Conservation (phyloP, 2,888 invertebrate species). For the Brachynemurus nebulosus region DNA sequence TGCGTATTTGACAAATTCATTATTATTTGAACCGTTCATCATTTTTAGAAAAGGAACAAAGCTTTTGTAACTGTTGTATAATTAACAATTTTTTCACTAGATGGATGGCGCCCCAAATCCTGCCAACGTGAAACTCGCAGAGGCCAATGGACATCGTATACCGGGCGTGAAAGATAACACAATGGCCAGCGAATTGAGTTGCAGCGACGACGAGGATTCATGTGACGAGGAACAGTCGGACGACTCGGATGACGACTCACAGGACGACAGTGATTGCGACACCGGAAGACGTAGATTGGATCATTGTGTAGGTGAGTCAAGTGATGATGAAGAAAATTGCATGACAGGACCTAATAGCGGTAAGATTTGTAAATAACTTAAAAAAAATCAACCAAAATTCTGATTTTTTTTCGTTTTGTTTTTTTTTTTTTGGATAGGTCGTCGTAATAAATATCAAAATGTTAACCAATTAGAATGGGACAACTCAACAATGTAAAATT, state of each 20-base stretch:
- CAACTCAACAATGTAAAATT: slow-evolving; percentile 59
- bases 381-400: slow-evolving; percentile 23
- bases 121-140: background rate
- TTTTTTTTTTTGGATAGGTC: no score
- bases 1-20: no score
- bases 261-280: slow-evolving; percentile 9
- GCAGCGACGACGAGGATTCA: slow-evolving; percentile 36
- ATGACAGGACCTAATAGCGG: background rate
- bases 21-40: no score
- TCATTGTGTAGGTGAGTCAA: slow-evolving; percentile 10
- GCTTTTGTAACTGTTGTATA: no score
- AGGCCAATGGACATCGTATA: slow-evolving; percentile 6
- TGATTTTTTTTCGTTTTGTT: slow-evolving; percentile 20
- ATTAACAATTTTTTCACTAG: slow-evolving; percentile 6
- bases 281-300: slow-evolving; percentile 8
- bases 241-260: slow-evolving; percentile 8
- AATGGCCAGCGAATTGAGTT: slow-evolving; percentile 23
- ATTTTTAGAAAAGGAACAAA: no score
- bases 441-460: slow-evolving; percentile 49
- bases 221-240: slow-evolving; percentile 36
- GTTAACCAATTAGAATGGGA: slow-evolving; percentile 68
- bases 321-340: slow-evolving; percentile 9
- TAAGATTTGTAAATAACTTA: background rate
- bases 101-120: slow-evolving; percentile 25
- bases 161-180: slow-evolving; percentile 15